Evolutionary conservation across 2,797 vertebrate genomes (phyloP).

Genomic region (Novumbra hubbsi): DNA sequence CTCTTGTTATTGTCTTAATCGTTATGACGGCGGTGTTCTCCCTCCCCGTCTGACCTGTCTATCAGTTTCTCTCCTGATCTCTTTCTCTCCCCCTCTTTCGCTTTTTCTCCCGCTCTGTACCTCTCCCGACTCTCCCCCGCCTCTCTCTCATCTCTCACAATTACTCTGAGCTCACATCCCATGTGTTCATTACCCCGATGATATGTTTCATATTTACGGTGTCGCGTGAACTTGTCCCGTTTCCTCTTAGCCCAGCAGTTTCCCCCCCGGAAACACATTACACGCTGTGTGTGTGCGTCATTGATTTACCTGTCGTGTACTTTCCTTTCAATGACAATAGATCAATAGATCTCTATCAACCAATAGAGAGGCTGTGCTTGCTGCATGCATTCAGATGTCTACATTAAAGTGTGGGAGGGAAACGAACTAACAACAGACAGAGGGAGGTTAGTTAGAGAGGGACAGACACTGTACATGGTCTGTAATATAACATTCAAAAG

Average conservation of each 20-base stretch:
- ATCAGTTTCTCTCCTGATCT: background rate
- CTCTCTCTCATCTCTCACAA: background rate
- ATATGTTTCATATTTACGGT: constrained; percentile 41
- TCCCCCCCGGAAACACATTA: constrained; percentile 65
- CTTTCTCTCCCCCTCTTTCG: background rate
- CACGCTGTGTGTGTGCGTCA: constrained; percentile 63
- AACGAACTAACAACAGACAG: background rate
- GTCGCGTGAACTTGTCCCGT: constrained; percentile 21
- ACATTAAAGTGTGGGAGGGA: constrained; percentile 15
- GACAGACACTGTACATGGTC: background rate
- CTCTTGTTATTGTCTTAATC: no score
- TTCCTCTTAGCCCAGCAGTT: constrained; percentile 58
- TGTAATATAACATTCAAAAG: no score
- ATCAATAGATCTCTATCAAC: constrained; percentile 69
- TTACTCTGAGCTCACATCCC: constrained; percentile 19
- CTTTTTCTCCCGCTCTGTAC: background rate
- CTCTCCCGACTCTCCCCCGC: background rate
- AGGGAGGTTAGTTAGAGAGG: constrained; percentile 1
- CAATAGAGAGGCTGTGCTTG: constrained; percentile 34
- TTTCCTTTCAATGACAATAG: constrained; percentile 64
- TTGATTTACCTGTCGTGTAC: constrained; percentile 68
- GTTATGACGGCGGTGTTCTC: no score
- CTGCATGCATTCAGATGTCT: constrained; percentile 33
- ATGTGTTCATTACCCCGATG: constrained; percentile 39
- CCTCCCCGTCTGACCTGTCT: no score